A percentile compares a stretch with the other conserved stretches of the same genome.
phyloP scores from a whole-genome alignment of 2,113 vertebrate species.

The Clarias macrocephalus region DNA sequence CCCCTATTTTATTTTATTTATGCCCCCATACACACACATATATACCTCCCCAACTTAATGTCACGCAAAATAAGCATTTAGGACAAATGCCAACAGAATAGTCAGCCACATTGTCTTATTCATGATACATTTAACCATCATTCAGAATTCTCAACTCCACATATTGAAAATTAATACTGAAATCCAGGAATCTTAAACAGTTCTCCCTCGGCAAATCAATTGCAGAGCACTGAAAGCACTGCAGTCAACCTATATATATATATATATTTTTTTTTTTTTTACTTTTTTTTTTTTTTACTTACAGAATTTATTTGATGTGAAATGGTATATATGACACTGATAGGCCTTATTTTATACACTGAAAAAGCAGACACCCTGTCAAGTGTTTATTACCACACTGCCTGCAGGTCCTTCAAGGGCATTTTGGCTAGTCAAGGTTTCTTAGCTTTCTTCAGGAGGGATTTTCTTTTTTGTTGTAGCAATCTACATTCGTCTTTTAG shows the following conservation, averaged over 20 bases:
- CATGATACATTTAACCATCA: background rate
- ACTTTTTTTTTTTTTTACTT: background rate
- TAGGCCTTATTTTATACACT: background rate
- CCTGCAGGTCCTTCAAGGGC: background rate
- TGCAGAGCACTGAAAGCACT: conserved; percentile 24
- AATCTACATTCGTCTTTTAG: background rate
- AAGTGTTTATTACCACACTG: background rate
- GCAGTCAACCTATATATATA: conserved; percentile 7
- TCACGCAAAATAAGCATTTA: background rate
- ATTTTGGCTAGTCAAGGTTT: background rate
- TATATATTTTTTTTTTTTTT: no score
- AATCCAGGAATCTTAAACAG: conserved; percentile 25
- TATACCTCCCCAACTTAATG: background rate
- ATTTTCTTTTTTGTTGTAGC: background rate
- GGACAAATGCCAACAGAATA: background rate
- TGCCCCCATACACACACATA: no score
- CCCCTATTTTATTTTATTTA: background rate
- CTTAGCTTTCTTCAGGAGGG: background rate
- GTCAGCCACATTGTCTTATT: background rate
- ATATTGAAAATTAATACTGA: conserved; percentile 13
- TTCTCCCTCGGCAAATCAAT: conserved; percentile 29
- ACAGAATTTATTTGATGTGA: conserved; percentile 10
- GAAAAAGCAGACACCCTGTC: background rate
- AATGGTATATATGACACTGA: conserved; percentile 7
- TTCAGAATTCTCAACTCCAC: background rate